Evolutionary conservation across 2,888 invertebrate genomes (phyloP).

Genomic region (Aporophyla nigra): DNA sequence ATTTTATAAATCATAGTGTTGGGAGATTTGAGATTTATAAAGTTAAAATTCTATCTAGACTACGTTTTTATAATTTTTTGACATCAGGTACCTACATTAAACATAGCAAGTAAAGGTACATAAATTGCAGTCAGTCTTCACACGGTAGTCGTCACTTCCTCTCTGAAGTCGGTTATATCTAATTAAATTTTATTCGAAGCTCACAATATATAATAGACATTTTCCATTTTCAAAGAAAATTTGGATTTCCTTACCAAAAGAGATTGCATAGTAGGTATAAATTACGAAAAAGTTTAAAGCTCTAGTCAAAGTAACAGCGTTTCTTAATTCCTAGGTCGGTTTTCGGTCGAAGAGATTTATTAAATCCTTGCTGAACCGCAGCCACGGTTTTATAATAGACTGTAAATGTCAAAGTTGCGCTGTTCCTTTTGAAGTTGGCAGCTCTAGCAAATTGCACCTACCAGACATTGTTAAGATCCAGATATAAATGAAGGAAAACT

Average conservation of each 20-base stretch:
- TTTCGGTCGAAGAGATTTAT: constrained; percentile 32
- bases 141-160: constrained; percentile 12
- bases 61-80: neutral
- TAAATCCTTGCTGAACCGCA: constrained; percentile 45
- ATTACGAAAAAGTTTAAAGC: neutral
- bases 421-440: constrained; percentile 39
- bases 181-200: constrained; percentile 21
- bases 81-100: neutral
- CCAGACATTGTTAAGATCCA: constrained; percentile 42
- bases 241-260: neutral
- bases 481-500: constrained; percentile 52
- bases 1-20: too few relatives aligned
- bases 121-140: constrained; percentile 24
- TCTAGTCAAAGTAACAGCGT: constrained; percentile 24
- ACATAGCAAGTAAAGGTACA: neutral
- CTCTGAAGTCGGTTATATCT: neutral
- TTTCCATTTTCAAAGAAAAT: neutral
- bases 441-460: constrained; percentile 44
- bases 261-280: constrained; percentile 1
- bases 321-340: constrained; percentile 15
- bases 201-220: neutral
- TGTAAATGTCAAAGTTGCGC: constrained; percentile 38
- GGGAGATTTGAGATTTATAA: neutral
- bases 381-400: constrained; percentile 40
- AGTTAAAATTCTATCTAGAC: neutral